Percentiles rank a stretch among this genome's conserved stretches.
These are phyloP conservation scores for Chlamydotis undulata DNA, from an alignment of 2,113 vertebrate genomes.

Conservation along the genomic window DNA sequence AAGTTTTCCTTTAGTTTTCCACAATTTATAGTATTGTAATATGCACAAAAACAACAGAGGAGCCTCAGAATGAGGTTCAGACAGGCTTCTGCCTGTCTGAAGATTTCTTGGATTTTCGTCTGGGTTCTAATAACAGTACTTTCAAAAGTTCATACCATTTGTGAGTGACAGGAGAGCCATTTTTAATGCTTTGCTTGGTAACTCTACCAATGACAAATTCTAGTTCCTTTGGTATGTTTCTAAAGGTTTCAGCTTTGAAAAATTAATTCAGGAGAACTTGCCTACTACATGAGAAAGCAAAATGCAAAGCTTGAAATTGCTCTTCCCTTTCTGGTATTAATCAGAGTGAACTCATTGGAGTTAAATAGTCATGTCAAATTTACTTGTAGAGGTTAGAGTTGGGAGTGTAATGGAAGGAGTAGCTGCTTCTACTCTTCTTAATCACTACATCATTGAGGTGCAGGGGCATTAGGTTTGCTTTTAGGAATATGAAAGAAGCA, in stretches of 20 bases:
- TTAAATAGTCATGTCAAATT: rapidly evolving
- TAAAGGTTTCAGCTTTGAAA: background rate
- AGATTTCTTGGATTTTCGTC: background rate
- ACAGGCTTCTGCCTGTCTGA: background rate
- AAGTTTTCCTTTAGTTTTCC: background rate
- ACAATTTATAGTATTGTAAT: background rate
- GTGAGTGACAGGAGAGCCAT: background rate
- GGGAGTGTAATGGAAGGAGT: background rate
- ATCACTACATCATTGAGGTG: background rate
- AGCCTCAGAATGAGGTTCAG: background rate
- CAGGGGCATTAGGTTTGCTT: background rate
- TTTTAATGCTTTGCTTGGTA: background rate
- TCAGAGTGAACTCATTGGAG: background rate
- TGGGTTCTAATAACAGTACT: background rate
- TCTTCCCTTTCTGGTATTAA: background rate
- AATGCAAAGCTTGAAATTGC: background rate
- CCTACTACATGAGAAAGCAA: background rate
- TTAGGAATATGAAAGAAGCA: background rate
- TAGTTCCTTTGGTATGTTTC: background rate
- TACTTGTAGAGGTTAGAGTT: background rate
- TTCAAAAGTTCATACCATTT: background rate
- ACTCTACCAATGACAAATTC: background rate
- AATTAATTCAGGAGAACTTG: background rate
- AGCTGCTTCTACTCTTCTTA: background rate
- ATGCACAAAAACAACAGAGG: background rate